These are phyloP conservation scores for Oryzias curvinotus DNA, from an alignment of 2,113 vertebrate genomes.

Conservation along the genomic window DNA sequence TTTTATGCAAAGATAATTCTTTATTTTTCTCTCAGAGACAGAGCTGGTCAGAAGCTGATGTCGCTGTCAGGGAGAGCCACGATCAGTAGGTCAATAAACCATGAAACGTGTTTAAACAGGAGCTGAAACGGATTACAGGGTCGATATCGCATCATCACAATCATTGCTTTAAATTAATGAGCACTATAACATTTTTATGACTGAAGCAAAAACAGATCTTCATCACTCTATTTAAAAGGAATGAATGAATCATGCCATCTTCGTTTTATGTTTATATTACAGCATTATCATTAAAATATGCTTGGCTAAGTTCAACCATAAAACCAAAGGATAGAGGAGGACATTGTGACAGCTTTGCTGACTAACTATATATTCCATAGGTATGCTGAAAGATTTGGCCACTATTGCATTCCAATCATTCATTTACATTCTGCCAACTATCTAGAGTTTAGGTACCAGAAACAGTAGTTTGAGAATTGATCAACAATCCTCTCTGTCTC, in stretches of 20 bases:
- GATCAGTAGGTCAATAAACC: constrained; percentile 55
- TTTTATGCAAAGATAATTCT: constrained; percentile 24
- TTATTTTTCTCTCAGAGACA: constrained; percentile 33
- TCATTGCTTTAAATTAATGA: constrained; percentile 47
- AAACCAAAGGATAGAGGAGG: too few species aligned
- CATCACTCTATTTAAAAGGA: too few species aligned
- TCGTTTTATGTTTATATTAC: too few species aligned
- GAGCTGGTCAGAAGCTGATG: constrained; percentile 23
- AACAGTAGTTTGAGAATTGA: not conserved
- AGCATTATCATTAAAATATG: too few species aligned
- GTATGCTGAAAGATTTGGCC: too few species aligned
- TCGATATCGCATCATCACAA: constrained; percentile 58
- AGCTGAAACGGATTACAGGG: constrained; percentile 65
- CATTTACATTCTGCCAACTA: too few species aligned
- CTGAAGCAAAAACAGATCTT: constrained; percentile 33
- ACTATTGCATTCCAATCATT: too few species aligned
- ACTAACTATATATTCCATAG: too few species aligned
- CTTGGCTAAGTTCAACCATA: too few species aligned
- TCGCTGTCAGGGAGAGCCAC: constrained; percentile 31
- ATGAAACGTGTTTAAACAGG: constrained; percentile 41
- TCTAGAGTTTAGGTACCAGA: too few species aligned
- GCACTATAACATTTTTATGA: constrained; percentile 43
- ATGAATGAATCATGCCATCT: too few species aligned
- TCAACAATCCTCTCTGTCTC: not conserved
- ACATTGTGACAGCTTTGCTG: not conserved